phyloP scores from a whole-genome alignment of 2,888 invertebrate genomes.

The Drosophila anceps region DNA sequence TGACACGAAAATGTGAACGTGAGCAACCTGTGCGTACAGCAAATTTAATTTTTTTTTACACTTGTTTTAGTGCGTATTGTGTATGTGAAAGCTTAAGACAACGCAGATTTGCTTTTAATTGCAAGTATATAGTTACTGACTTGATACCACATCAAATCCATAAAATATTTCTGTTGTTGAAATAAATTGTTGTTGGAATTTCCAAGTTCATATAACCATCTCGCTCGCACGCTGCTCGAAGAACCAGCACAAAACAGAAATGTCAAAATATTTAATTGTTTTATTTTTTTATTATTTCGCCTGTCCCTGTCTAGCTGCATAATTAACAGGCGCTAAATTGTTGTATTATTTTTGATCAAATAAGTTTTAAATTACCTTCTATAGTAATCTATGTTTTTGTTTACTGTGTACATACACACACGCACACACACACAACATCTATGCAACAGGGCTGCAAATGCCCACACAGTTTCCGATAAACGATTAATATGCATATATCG shows the following conservation, averaged over 20 bases:
- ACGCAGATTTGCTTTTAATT: neutral
- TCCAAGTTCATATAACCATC: conserved; percentile 67
- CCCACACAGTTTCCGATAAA: conserved; percentile 35
- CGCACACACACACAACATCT: neutral
- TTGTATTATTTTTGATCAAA: neutral
- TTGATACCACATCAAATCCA: conserved; percentile 25
- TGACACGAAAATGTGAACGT: conserved; percentile 53
- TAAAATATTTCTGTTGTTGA: conserved; percentile 60
- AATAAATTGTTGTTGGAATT: conserved; percentile 73
- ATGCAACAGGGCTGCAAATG: conserved; percentile 46
- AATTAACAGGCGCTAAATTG: neutral
- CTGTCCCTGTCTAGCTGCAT: conserved; percentile 1
- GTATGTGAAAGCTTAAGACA: neutral
- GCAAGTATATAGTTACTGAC: conserved; percentile 3
- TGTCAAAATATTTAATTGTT: conserved; percentile 68
- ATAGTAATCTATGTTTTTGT: neutral
- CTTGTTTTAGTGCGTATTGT: conserved; percentile 4
- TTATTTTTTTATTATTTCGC: conserved; percentile 35
- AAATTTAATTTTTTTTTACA: neutral
- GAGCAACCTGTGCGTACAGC: conserved; percentile 67
- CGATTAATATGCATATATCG: conserved; percentile 44
- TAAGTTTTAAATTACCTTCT: no score
- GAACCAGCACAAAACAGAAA: conserved; percentile 68
- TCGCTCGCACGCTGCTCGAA: conserved; percentile 54
- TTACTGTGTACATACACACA: conserved; percentile 3